A percentile compares a stretch with the other conserved stretches of the same genome.
Evolutionary conservation across 2,797 vertebrate genomes (phyloP).

Genomic region (Rhinichthys osculus): DNA sequence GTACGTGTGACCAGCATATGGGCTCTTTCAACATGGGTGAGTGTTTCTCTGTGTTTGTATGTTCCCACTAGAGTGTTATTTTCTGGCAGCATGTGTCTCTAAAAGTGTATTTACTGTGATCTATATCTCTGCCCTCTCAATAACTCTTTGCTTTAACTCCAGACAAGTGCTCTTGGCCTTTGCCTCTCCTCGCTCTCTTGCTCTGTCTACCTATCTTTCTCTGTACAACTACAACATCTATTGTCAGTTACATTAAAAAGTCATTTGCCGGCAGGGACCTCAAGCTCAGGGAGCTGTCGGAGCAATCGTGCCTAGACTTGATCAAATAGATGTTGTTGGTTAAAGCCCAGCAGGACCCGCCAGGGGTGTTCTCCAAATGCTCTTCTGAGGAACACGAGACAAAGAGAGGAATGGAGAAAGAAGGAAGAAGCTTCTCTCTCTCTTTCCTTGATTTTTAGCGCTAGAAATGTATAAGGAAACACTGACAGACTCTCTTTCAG

Average conservation of each 20-base stretch:
- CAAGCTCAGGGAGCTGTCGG: constrained; percentile 33
- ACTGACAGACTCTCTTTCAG: constrained; percentile 7
- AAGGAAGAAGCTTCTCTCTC: not conserved
- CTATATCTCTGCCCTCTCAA: constrained; percentile 28
- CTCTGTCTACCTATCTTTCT: constrained; percentile 30
- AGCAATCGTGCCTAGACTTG: constrained; percentile 46
- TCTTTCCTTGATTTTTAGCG: not conserved
- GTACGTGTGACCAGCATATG: constrained; percentile 28
- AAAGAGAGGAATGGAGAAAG: not conserved
- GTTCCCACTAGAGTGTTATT: constrained; percentile 49
- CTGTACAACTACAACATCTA: constrained; percentile 42
- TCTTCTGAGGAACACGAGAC: constrained; percentile 10
- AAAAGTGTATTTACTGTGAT: constrained; percentile 37
- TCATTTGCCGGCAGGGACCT: constrained; percentile 48
- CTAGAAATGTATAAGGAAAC: not conserved
- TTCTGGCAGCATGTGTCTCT: not conserved
- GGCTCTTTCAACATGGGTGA: not conserved
- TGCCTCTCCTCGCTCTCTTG: constrained; percentile 23
- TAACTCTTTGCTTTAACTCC: constrained; percentile 38
- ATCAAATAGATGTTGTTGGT: constrained; percentile 50
- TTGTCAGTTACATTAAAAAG: constrained; percentile 59
- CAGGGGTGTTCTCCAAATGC: not conserved
- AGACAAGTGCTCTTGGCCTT: constrained; percentile 17
- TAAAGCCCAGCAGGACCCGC: constrained; percentile 26
- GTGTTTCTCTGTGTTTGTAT: constrained; percentile 55